phyloP scores from a whole-genome alignment of 2,888 invertebrate species.

The Cerceris ruficornis region DNA sequence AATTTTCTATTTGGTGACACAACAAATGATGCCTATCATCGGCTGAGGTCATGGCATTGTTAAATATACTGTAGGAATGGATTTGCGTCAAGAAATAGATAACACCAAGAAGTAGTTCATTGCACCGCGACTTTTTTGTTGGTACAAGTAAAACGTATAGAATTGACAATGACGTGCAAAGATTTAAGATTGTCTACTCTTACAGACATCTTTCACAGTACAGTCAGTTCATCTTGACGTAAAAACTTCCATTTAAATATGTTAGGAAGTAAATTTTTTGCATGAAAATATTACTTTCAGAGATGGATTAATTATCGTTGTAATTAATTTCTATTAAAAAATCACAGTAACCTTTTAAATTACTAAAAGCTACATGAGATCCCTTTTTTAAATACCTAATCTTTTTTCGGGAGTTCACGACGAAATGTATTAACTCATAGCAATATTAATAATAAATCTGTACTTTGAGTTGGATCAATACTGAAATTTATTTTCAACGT shows the following conservation, averaged over 20 bases:
- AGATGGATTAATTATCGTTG: too few species aligned
- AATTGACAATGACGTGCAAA: conserved; percentile 5
- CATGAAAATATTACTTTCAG: neutral
- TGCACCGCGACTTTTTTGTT: conserved; percentile 20
- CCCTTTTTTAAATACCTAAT: too few species aligned
- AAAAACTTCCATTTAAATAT: too few species aligned
- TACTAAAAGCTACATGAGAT: too few species aligned
- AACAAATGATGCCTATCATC: conserved; percentile 1
- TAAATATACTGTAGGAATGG: conserved; percentile 8
- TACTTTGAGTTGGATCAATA: too few species aligned
- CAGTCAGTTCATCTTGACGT: neutral
- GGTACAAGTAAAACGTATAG: conserved; percentile 4
- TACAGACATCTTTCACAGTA: neutral
- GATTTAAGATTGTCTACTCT: neutral
- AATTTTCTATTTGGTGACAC: conserved; percentile 6
- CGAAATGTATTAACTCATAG: too few species aligned
- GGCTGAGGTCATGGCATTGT: conserved; percentile 14
- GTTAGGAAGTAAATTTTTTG: too few species aligned
- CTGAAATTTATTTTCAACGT: too few species aligned
- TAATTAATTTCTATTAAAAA: too few species aligned
- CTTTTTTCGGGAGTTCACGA: too few species aligned
- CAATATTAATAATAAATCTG: too few species aligned
- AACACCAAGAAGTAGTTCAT: conserved; percentile 9
- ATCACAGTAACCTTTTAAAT: too few species aligned
- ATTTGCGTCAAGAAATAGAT: conserved; percentile 22